These are phyloP conservation scores for Lysandra coridon DNA, from an alignment of 2,888 invertebrate species.

Conservation along the genomic window DNA sequence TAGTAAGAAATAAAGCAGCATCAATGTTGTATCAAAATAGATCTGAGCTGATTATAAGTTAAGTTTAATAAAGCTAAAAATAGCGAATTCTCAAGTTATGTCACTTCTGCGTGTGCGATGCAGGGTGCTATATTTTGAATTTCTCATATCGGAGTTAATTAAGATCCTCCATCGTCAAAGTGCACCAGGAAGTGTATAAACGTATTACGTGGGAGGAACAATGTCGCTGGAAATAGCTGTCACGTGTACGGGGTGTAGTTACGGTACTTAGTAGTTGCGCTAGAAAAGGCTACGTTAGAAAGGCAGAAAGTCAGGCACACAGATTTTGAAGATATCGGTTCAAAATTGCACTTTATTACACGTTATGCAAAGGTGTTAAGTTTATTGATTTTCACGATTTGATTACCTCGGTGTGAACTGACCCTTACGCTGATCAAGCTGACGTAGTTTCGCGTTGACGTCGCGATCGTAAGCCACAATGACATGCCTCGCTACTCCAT, in stretches of 20 bases:
- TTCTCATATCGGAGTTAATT: not conserved
- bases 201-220: not conserved
- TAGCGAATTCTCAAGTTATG: not conserved
- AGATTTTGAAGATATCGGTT: too few relatives aligned
- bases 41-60: not conserved
- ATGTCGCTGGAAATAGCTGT: constrained; percentile 14
- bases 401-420: not conserved
- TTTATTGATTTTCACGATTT: too few relatives aligned
- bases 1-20: not conserved
- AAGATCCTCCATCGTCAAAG: not conserved
- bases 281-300: too few relatives aligned
- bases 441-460: not conserved
- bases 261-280: not conserved
- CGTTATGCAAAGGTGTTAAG: not conserved
- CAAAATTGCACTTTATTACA: not conserved
- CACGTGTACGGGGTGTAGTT: not conserved
- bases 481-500: constrained; percentile 47
- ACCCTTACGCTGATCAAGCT: not conserved
- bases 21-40: not conserved
- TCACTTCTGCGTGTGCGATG: not conserved
- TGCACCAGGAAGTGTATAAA: not conserved
- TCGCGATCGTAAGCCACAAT: constrained; percentile 9
- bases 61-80: not conserved
- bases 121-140: not conserved
- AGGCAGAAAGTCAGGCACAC: too few relatives aligned